Evolutionary conservation across 2,797 vertebrate species (phyloP).

Genomic region (Ambastaia sidthimunki): DNA sequence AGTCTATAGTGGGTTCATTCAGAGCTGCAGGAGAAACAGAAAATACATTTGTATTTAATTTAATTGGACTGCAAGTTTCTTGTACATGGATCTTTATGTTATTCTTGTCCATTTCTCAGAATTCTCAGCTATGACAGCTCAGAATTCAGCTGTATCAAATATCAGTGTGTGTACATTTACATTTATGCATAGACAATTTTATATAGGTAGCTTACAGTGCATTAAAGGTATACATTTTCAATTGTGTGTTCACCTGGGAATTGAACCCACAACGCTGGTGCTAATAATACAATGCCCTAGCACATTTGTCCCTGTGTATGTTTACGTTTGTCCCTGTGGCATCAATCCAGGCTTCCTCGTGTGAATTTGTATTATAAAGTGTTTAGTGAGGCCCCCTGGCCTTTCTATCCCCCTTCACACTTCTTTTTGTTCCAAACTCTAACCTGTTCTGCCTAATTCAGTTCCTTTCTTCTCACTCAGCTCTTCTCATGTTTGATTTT

Average conservation of each 20-base stretch:
- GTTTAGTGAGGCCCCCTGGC: slow-evolving; percentile 58
- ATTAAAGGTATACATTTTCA: background rate
- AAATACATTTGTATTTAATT: slow-evolving; percentile 32
- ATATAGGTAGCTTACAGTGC: background rate
- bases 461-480: slow-evolving; percentile 62
- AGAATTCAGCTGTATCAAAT: background rate
- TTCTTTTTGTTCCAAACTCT: slow-evolving; percentile 48
- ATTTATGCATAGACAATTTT: background rate
- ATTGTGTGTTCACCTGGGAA: background rate
- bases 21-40: slow-evolving; percentile 74
- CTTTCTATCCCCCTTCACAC: slow-evolving; percentile 59
- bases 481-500: slow-evolving; percentile 49
- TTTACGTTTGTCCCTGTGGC: background rate
- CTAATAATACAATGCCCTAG: background rate
- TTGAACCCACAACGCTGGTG: background rate
- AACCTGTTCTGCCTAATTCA: slow-evolving; percentile 71
- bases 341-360: slow-evolving; percentile 33
- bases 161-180: background rate
- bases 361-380: slow-evolving; percentile 62
- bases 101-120: slow-evolving; percentile 4
- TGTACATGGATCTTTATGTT: slow-evolving; percentile 6
- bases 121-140: background rate
- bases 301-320: slow-evolving; percentile 1
- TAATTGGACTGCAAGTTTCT: background rate
- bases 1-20: slow-evolving; percentile 96